These are phyloP conservation scores for Nomada hirtipes DNA, from an alignment of 2,888 invertebrate genomes.

Conservation along the genomic window DNA sequence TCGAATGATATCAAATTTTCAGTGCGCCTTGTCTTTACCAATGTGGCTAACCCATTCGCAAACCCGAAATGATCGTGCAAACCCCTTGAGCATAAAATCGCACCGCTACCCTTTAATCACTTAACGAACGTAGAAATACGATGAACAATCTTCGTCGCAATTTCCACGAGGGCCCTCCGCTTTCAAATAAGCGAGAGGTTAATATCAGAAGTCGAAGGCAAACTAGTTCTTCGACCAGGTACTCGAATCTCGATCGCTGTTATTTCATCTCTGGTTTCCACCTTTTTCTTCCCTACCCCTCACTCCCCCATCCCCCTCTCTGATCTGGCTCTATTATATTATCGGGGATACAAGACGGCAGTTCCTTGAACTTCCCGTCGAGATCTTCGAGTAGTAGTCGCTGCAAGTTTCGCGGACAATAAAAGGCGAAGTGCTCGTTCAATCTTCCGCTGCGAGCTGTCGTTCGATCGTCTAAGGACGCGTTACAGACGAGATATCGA, in stretches of 20 bases:
- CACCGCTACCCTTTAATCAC: not conserved
- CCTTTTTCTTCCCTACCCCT: not conserved
- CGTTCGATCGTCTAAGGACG: constrained; percentile 44
- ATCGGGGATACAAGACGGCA: constrained; percentile 13
- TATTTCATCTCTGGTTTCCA: constrained; percentile 24
- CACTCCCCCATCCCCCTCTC: not conserved
- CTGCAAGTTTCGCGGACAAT: constrained; percentile 50
- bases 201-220: constrained; percentile 26
- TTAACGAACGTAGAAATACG: constrained; percentile 9
- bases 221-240: not conserved
- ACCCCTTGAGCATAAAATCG: not conserved
- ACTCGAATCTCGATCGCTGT: constrained; percentile 37
- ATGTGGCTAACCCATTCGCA: not conserved
- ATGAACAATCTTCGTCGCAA: not conserved
- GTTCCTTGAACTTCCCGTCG: constrained; percentile 11
- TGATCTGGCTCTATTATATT: constrained; percentile 43
- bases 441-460: constrained; percentile 56
- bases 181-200: not conserved
- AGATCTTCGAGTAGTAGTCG: constrained; percentile 20
- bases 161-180: not conserved
- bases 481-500: constrained; percentile 49
- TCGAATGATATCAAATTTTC: no score
- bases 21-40: no score
- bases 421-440: constrained; percentile 58
- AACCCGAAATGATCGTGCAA: not conserved